Conservation (phyloP, 2,888 invertebrate species). For the Apamea epomidion region DNA sequence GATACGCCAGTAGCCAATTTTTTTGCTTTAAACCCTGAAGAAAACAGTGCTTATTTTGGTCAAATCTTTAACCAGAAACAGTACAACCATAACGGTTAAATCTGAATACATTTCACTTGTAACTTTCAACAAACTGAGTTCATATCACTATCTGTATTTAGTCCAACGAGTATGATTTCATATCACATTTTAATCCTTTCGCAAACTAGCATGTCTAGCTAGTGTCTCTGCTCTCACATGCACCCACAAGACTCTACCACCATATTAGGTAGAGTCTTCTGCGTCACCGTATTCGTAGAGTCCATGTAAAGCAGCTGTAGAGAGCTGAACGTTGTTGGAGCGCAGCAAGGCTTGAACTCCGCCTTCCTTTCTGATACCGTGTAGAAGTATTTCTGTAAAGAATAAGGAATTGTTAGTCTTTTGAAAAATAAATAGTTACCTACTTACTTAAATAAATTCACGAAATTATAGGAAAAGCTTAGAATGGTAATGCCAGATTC, state of each 20-base stretch:
- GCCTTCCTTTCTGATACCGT: slow-evolving; percentile 88
- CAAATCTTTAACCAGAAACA: slow-evolving; percentile 12
- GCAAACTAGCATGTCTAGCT: slow-evolving; percentile 4
- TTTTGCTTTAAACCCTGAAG: too few species aligned
- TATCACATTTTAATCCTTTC: background rate
- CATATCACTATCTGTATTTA: background rate
- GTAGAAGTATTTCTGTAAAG: slow-evolving; percentile 92
- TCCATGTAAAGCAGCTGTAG: slow-evolving; percentile 95
- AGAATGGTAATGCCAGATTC: background rate
- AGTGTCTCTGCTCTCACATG: slow-evolving; percentile 88
- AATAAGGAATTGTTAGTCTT: slow-evolving; percentile 44
- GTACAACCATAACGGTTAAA: background rate
- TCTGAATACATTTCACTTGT: background rate
- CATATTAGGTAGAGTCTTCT: slow-evolving; percentile 96
- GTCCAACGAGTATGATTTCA: background rate
- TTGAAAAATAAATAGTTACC: background rate
- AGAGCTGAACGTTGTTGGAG: slow-evolving; percentile 95
- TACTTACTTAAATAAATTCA: background rate
- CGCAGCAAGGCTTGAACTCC: slow-evolving; percentile 96
- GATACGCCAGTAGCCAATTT: background rate
- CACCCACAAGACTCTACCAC: slow-evolving; percentile 97
- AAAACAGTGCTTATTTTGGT: slow-evolving; percentile 1
- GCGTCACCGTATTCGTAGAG: slow-evolving; percentile 94
- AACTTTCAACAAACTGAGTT: background rate
- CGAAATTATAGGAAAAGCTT: background rate